phyloP scores from a whole-genome alignment of 2,888 invertebrate species.

The Agrochola lychnidis region DNA sequence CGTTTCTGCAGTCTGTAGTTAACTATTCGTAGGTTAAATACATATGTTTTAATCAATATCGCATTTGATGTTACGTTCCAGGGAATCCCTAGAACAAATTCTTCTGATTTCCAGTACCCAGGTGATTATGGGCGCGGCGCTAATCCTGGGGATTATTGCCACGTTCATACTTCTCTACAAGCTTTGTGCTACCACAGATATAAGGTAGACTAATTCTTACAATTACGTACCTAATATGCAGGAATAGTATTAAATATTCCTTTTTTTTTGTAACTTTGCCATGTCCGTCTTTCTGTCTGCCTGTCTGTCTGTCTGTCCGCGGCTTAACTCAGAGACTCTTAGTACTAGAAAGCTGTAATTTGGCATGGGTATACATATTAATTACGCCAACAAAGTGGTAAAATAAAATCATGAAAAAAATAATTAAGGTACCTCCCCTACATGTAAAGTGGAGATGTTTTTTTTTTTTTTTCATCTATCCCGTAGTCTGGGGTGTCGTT shows the following conservation, averaged over 20 bases:
- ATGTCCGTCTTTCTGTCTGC: no score
- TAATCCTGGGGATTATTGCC: constrained; percentile 86
- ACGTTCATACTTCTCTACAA: constrained; percentile 86
- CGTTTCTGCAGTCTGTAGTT: neutral
- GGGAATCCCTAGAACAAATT: constrained; percentile 84
- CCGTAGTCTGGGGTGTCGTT: no score
- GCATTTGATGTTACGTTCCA: constrained; percentile 68
- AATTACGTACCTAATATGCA: neutral
- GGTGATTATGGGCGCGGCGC: constrained; percentile 86
- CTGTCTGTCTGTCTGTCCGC: no score
- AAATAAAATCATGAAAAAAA: no score
- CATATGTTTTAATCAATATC: constrained; percentile 27
- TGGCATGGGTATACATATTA: no score
- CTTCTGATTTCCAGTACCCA: constrained; percentile 86
- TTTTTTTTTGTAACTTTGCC: no score
- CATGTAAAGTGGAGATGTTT: no score
- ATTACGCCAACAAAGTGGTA: no score
- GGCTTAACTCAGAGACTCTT: no score
- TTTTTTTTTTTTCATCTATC: no score
- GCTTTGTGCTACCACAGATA: constrained; percentile 80
- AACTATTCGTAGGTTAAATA: constrained; percentile 7
- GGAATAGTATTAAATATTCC: neutral
- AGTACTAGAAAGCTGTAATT: no score
- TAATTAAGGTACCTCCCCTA: no score
- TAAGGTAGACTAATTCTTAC: constrained; percentile 70